Evolutionary conservation across 2,113 vertebrate genomes (phyloP).

Genomic region (Synchiropus splendidus): DNA sequence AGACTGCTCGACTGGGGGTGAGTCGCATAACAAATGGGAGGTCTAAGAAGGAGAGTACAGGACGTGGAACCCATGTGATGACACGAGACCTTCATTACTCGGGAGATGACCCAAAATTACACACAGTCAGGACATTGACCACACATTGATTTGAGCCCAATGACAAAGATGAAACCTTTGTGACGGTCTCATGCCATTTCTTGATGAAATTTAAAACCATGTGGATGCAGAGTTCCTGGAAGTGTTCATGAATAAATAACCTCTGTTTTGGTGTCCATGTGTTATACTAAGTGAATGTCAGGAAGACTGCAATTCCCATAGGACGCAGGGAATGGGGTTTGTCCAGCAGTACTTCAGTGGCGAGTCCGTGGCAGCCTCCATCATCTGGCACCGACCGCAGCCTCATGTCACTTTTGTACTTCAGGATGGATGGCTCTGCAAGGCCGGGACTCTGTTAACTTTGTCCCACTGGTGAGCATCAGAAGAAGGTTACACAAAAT

Average conservation of each 20-base stretch:
- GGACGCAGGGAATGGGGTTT: conserved; percentile 40
- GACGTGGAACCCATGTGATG: conserved; percentile 21
- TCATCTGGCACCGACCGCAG: conserved; percentile 45
- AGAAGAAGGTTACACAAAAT: conserved; percentile 47
- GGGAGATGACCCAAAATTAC: conserved; percentile 39
- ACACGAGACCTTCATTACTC: conserved; percentile 37
- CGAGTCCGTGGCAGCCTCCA: conserved; percentile 51
- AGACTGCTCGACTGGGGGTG: conserved; percentile 1
- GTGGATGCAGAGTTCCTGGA: conserved; percentile 54
- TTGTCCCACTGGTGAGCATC: conserved; percentile 47
- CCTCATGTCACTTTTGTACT: conserved; percentile 53
- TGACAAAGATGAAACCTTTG: conserved; percentile 26
- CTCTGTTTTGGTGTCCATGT: conserved; percentile 61
- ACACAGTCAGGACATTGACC: conserved; percentile 27
- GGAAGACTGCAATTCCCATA: conserved; percentile 47
- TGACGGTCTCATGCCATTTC: conserved; percentile 39
- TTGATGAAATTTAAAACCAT: conserved; percentile 53
- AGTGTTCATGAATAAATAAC: conserved; percentile 69
- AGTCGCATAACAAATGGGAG: conserved; percentile 24
- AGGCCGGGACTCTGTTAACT: conserved; percentile 43
- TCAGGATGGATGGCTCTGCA: conserved; percentile 58
- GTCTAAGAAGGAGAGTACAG: conserved; percentile 21
- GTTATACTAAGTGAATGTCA: conserved; percentile 64
- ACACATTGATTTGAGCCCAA: conserved; percentile 38
- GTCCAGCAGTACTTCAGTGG: conserved; percentile 32